A percentile compares a stretch with the other conserved stretches of the same genome.
These are phyloP conservation scores for Neocrepidodera transversa DNA, from an alignment of 2,888 invertebrate genomes.

Conservation along the genomic window DNA sequence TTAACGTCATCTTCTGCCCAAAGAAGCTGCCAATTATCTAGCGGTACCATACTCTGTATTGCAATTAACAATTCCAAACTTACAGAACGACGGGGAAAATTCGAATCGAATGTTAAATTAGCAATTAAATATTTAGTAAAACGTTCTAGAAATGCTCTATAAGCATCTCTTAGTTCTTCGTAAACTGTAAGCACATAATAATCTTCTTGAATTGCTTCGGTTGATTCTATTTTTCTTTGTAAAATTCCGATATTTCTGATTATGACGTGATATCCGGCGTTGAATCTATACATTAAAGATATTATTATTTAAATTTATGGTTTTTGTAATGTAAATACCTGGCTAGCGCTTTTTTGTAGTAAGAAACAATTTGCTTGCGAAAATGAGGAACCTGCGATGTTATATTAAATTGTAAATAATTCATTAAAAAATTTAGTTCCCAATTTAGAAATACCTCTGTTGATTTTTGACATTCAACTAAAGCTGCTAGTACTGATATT, in stretches of 20 bases:
- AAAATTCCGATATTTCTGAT: constrained; percentile 40
- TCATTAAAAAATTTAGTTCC: constrained; percentile 70
- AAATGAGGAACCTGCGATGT: constrained; percentile 73
- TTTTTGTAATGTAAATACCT: too few relatives aligned
- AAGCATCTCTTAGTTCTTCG: constrained; percentile 37
- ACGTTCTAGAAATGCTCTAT: constrained; percentile 39
- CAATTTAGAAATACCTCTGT: constrained; percentile 69
- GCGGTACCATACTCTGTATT: constrained; percentile 37
- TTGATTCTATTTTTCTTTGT: constrained; percentile 37
- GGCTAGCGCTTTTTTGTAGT: constrained; percentile 72
- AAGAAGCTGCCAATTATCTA: constrained; percentile 47
- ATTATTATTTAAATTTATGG: too few relatives aligned
- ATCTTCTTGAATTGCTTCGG: constrained; percentile 36
- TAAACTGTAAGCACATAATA: constrained; percentile 33
- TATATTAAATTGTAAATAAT: constrained; percentile 73
- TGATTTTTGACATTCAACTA: constrained; percentile 77
- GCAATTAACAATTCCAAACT: constrained; percentile 51
- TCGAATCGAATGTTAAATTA: constrained; percentile 50
- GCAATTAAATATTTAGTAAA: constrained; percentile 42
- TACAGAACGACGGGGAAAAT: constrained; percentile 49
- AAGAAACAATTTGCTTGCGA: constrained; percentile 71
- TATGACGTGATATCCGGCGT: constrained; percentile 59
- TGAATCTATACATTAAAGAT: constrained; percentile 55
- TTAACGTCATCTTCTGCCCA: constrained; percentile 49
- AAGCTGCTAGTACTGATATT: constrained; percentile 70